phyloP scores from a whole-genome alignment of 2,888 invertebrate species.

The Apodemia zela region DNA sequence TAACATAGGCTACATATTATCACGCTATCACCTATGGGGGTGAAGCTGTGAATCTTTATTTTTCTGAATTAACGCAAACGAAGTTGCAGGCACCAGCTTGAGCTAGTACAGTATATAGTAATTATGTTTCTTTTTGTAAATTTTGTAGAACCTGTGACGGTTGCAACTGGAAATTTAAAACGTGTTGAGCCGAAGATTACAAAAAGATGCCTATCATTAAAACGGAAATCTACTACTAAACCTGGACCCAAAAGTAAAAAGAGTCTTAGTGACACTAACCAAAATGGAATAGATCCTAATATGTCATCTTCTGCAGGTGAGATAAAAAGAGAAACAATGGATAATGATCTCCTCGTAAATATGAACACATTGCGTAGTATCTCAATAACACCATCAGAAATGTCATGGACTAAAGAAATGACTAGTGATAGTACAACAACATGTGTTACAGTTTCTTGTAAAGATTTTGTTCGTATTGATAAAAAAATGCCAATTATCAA shows the following conservation, averaged over 20 bases:
- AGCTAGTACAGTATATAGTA: too few relatives aligned
- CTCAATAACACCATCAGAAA: constrained; percentile 42
- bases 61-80: too few relatives aligned
- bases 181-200: background rate
- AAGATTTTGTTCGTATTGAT: constrained; percentile 51
- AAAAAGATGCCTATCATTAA: background rate
- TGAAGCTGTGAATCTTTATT: too few relatives aligned
- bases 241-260: background rate
- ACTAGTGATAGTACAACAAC: constrained; percentile 54
- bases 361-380: constrained; percentile 24
- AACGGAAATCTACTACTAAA: constrained; percentile 11
- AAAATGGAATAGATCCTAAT: background rate
- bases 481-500: constrained; percentile 55
- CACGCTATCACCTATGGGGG: too few relatives aligned
- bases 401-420: constrained; percentile 63
- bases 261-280: background rate
- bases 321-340: background rate
- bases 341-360: background rate
- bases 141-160: background rate
- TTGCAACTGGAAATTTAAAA: background rate
- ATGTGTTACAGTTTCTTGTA: constrained; percentile 45
- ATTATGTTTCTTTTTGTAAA: too few relatives aligned
- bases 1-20: too few relatives aligned
- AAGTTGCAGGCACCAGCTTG: too few relatives aligned
- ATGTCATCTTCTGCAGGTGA: background rate